Evolutionary conservation across 2,888 invertebrate species (phyloP).

Genomic region (Cantharis flavilabris): DNA sequence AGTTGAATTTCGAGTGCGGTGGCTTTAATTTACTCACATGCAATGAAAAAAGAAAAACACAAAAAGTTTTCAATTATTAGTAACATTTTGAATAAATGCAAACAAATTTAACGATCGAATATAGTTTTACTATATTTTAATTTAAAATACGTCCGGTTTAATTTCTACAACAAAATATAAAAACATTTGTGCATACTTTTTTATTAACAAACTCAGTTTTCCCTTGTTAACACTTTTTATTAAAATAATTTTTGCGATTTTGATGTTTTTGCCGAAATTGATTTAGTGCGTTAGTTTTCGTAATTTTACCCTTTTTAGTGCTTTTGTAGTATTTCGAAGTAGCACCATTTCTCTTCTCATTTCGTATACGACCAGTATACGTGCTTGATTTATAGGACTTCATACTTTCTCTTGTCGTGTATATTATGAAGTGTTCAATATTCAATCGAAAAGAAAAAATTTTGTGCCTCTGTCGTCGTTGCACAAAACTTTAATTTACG

Average conservation of each 20-base stretch:
- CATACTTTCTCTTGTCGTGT: background rate
- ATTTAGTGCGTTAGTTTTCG: background rate
- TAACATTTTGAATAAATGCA: background rate
- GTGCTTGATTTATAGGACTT: background rate
- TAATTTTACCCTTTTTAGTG: background rate
- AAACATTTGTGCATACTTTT: background rate
- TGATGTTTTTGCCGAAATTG: background rate
- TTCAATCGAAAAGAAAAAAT: background rate
- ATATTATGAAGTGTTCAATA: background rate
- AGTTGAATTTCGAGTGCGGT: background rate
- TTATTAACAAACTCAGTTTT: background rate
- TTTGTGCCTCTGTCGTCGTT: background rate
- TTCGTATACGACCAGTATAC: background rate
- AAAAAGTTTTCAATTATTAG: background rate
- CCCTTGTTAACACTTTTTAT: no score
- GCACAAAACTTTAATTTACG: background rate
- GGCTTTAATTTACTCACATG: background rate
- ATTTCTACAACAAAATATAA: background rate
- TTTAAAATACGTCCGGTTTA: background rate
- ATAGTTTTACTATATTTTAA: background rate
- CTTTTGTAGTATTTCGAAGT: background rate
- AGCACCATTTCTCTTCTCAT: background rate
- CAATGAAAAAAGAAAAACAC: background rate
- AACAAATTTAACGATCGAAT: background rate
- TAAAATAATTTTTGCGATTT: background rate